Evolutionary conservation across 2,888 invertebrate genomes (phyloP), one percentile per base, ranked within the genome.

Genomic region (Eurytoma adleriae): DNA sequence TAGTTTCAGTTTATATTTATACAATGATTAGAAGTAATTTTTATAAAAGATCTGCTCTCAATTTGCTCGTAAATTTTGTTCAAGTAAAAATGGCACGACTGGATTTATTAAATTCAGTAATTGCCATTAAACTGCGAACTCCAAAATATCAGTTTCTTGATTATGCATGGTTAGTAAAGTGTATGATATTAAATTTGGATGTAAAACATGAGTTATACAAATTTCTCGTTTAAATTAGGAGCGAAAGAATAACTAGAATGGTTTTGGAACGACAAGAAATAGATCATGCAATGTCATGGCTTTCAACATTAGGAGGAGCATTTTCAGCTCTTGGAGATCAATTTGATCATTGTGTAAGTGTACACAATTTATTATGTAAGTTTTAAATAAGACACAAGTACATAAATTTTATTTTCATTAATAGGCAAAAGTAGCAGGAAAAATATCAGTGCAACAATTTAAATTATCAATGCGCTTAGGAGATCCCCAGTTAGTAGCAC

Each of bases 251-350:
- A 56, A 89, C 89, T 18, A 83, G 87, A 66, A 90, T 93, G 86
- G 89, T 92, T 4, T 88, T 94, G 92, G 95, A 94, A 83, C 93
- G 93, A 85, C 92, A 95, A 83, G 96, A 97, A 91, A 91, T 96
- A 85, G 97, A 97, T 85, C 93, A 96, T 91, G 93, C 96, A 48
- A 94, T 98, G 93, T 97, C 98, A 20, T 98, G 98, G 97, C 91
- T 99, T 30, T 99, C 98, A 24, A 99, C 99, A 0, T 92, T 99
- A 18, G 99, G 99, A 2, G 99, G 99, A 67, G 99, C 98, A 1
- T 99, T 96, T 91, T 99, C 99, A 2, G 96, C 98, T 0, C 92
- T 99, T 74, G 99, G 99, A 1, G 98, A 99, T 89, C 94, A 96
- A 87, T 96, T 95, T 90, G 91, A 92, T 73, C 91, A 94, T 86